Base-by-base conservation (phyloP, 2,113 vertebrate genomes). In the Scolopax mira region DNA sequence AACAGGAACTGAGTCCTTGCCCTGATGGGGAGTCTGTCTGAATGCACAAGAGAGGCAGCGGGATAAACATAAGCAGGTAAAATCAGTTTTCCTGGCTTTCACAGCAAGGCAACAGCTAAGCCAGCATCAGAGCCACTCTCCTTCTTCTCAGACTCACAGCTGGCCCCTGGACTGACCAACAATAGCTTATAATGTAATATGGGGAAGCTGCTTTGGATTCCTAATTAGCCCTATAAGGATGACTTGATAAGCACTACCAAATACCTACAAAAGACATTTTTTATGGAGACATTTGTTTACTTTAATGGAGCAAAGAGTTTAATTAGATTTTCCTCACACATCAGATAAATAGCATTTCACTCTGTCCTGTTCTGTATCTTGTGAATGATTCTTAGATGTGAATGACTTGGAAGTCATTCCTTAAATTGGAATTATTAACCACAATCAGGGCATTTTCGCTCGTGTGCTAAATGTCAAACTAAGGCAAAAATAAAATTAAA, bases 241-340 rank as follows among this genome's bases (percentile, higher is more conserved):
- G 55, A 72, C 58, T 57, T 92, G 72, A 94, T 22, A 75, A 92
- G 57, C 57, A 51, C 37, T 79, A 44, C 80, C 78, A 61, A 90
- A 89, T 65, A 90, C 37, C 2, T 7, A 69, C 65, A 90, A 90
- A 93, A 72, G 64, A 74, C 39, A 60, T 84, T 92, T 94, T 94
- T 94, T 86, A 93, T 89, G n/a, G 72, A 86, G 33, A 27, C 48
- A 93, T 93, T 92, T 80, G 67, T 90, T 94, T 95, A 82, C 37
- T 85, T 91, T 80, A 94, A 85, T 90, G 19, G 28, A 96, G 79
- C 48, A 95, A 96, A 74, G 2, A 37, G 18, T 72, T 96, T 94
- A 93, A 94, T 92, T 95, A 87, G 72, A 92, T 96, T 95, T 95
- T 94, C 85, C 88, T 96, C 80, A 81, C 91, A 73, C 49, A 85